These are phyloP conservation scores for Monarcha castaneiventris DNA, from an alignment of 2,113 vertebrate genomes.

Conservation along the genomic window DNA sequence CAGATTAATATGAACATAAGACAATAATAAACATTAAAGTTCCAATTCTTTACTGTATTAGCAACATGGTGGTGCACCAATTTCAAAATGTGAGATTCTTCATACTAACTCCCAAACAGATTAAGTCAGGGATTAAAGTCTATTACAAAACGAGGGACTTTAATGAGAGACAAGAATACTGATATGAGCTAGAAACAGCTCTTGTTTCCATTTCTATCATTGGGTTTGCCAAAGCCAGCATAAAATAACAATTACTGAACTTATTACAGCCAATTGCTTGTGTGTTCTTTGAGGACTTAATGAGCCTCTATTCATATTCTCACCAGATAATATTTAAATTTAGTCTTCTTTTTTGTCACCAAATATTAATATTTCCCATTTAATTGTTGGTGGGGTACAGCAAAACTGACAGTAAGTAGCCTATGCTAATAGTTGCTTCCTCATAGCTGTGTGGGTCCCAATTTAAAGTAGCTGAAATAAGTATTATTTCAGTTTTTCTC, in stretches of 20 bases:
- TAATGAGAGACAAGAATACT: constrained; percentile 53
- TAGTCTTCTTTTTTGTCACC: not conserved
- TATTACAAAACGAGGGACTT: constrained; percentile 59
- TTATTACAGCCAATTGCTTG: not conserved
- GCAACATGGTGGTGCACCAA: not conserved
- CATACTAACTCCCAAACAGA: constrained; percentile 51
- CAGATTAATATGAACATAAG: constrained; percentile 62
- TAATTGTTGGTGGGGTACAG: constrained; percentile 41
- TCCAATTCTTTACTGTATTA: constrained; percentile 27
- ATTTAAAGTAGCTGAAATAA: constrained; percentile 39
- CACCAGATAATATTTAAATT: constrained; percentile 57
- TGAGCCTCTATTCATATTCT: constrained; percentile 19
- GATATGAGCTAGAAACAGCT: constrained; percentile 27
- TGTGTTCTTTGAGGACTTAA: constrained; percentile 37
- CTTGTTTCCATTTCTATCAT: constrained; percentile 3
- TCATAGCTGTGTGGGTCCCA: not conserved
- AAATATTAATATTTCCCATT: constrained; percentile 42
- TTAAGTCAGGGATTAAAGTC: constrained; percentile 62
- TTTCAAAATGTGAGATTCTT: constrained; percentile 48
- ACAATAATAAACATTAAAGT: constrained; percentile 64
- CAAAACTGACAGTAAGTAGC: constrained; percentile 37
- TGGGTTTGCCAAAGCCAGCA: constrained; percentile 39
- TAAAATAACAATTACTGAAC: constrained; percentile 44
- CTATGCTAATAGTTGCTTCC: not conserved
- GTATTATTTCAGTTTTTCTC: constrained; percentile 34